Percentiles rank a stretch among this genome's conserved stretches.
Evolutionary conservation across 2,888 invertebrate genomes (phyloP).

Genomic region (Synanthedon myopaeformis): DNA sequence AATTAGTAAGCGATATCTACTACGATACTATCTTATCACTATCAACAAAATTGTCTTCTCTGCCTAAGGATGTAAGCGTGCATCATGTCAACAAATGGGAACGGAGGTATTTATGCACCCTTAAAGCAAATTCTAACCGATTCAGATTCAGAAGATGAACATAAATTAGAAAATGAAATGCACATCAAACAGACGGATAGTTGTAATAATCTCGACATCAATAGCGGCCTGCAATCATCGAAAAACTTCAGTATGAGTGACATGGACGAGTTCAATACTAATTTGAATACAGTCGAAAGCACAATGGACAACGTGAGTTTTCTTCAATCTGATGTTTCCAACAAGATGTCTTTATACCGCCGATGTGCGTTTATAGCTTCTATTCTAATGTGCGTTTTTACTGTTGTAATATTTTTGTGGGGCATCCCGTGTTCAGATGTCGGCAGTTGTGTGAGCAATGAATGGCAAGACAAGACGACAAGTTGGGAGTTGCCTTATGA

Average conservation of each 20-base stretch:
- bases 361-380: slow-evolving; percentile 78
- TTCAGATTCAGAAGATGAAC: slow-evolving; percentile 82
- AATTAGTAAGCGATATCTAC: too few species aligned
- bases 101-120: slow-evolving; percentile 75
- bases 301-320: slow-evolving; percentile 65
- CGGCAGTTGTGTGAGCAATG: slow-evolving; percentile 72
- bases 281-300: slow-evolving; percentile 55
- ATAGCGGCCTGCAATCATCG: slow-evolving; percentile 53
- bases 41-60: background rate
- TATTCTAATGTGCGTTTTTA: slow-evolving; percentile 76
- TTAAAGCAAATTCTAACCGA: slow-evolving; percentile 82
- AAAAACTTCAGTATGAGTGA: slow-evolving; percentile 60
- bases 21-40: background rate
- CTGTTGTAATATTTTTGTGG: slow-evolving; percentile 80
- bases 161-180: slow-evolving; percentile 42
- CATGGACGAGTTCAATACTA: slow-evolving; percentile 59
- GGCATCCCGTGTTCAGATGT: slow-evolving; percentile 80
- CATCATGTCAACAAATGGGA: slow-evolving; percentile 59
- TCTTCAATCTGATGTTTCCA: slow-evolving; percentile 55
- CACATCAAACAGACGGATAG: slow-evolving; percentile 42
- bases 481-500: slow-evolving; percentile 78
- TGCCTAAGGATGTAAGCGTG: slow-evolving; percentile 2
- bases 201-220: slow-evolving; percentile 56
- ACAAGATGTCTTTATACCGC: slow-evolving; percentile 75
- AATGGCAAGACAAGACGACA: slow-evolving; percentile 70